phyloP scores from a whole-genome alignment of 92 coral and sea anemone genomes.

The Muricea muricata region DNA sequence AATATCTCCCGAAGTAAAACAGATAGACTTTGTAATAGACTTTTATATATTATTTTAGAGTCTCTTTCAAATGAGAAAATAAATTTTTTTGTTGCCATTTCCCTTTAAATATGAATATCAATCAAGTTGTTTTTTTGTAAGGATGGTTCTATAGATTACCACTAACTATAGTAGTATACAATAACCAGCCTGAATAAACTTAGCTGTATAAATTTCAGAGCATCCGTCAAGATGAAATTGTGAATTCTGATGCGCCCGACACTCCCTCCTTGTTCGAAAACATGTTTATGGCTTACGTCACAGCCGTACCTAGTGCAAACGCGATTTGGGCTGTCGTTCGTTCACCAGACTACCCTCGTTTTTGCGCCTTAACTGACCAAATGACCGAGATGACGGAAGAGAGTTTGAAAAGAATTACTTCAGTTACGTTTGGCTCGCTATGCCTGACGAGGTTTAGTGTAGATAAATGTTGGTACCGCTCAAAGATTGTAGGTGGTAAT shows the following conservation, averaged over 20 bases:
- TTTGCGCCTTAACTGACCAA: constrained; percentile 20
- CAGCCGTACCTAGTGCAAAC: constrained; percentile 40
- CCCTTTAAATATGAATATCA: too few species aligned
- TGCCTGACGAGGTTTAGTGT: constrained; percentile 20
- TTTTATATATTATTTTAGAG: too few species aligned
- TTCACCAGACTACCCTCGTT: neutral
- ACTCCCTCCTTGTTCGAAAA: neutral
- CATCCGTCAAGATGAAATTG: too few species aligned
- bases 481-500: constrained; percentile 22
- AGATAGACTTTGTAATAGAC: too few species aligned
- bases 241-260: neutral
- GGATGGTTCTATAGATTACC: too few species aligned
- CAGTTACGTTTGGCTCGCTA: neutral
- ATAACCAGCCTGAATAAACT: too few species aligned
- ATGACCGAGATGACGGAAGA: constrained; percentile 37
- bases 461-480: constrained; percentile 39
- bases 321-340: constrained; percentile 54
- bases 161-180: too few species aligned
- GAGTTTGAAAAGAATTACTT: neutral
- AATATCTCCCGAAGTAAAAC: too few species aligned
- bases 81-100: too few species aligned
- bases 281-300: neutral
- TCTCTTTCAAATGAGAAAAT: too few species aligned
- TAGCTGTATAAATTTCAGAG: too few species aligned
- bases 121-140: too few species aligned